These are phyloP conservation scores for Balanococcus diminutus DNA, from an alignment of 2,888 invertebrate species.

Conservation along the genomic window DNA sequence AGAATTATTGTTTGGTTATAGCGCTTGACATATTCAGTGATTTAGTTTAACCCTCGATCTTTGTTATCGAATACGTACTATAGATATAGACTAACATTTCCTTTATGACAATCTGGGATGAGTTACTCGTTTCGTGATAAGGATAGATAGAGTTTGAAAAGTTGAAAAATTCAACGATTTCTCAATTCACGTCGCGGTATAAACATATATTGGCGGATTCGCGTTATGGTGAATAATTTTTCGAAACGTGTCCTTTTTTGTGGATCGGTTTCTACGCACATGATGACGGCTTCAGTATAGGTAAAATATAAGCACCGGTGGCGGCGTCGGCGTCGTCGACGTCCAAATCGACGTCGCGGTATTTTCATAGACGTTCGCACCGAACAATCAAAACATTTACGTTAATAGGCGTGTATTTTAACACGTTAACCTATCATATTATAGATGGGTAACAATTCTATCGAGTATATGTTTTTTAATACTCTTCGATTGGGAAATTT, in stretches of 20 bases:
- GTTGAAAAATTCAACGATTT: conserved; percentile 15
- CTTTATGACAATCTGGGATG: conserved; percentile 3
- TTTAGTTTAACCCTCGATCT: conserved; percentile 50
- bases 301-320: not conserved
- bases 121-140: conserved; percentile 18
- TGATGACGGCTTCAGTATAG: not conserved
- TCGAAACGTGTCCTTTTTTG: not conserved
- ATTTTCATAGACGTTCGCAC: not conserved
- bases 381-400: not conserved
- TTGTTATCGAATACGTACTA: conserved; percentile 37
- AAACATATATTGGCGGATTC: not conserved
- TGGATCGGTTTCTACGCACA: not conserved
- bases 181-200: not conserved
- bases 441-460: not conserved
- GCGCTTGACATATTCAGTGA: conserved; percentile 48
- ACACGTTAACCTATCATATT: conserved; percentile 24
- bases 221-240: conserved; percentile 15
- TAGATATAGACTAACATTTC: conserved; percentile 1
- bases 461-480: conserved; percentile 3
- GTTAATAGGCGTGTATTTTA: conserved; percentile 31
- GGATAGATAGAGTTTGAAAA: conserved; percentile 2
- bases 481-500: conserved; percentile 11
- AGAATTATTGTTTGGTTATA: conserved; percentile 9
- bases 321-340: too few relatives aligned
- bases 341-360: not conserved